phyloP scores from a whole-genome alignment of 2,797 vertebrate species.

The Falco berigora region DNA sequence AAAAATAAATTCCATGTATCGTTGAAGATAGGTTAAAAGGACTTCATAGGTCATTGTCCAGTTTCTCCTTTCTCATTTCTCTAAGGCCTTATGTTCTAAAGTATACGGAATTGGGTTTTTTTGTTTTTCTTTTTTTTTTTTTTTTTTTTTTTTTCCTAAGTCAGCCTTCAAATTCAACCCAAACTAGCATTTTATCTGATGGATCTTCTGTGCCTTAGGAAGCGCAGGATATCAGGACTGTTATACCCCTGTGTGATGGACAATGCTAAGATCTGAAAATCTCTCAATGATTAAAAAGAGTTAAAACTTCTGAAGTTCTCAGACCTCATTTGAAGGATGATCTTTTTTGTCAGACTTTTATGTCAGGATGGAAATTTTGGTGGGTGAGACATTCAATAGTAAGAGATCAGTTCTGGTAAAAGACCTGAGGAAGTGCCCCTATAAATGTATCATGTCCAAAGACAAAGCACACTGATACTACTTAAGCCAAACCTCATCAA shows the following conservation, averaged over 20 bases:
- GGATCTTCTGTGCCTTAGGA: neutral
- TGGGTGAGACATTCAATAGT: neutral
- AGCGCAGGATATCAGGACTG: neutral
- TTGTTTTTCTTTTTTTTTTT: fast-evolving
- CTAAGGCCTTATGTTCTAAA: neutral
- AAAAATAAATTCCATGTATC: neutral
- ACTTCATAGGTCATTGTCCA: neutral
- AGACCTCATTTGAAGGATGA: neutral
- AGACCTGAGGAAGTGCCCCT: neutral
- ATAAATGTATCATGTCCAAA: neutral
- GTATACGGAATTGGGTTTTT: neutral
- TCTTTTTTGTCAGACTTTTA: slow-evolving; percentile 1
- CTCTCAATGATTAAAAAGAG: neutral
- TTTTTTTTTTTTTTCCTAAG: neutral
- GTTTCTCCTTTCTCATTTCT: neutral
- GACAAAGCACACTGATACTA: neutral
- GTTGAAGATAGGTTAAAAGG: neutral
- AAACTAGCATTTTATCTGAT: neutral
- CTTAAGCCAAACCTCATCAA: neutral
- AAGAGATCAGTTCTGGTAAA: neutral
- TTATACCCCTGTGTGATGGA: neutral
- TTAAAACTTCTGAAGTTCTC: slow-evolving; percentile 26
- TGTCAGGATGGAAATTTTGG: slow-evolving; percentile 1
- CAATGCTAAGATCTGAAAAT: neutral
- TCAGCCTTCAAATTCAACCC: neutral